A percentile compares a stretch with the other conserved stretches of the same genome.
Conservation (phyloP, 2,113 vertebrate species). For the Rhombomys opimus region DNA sequence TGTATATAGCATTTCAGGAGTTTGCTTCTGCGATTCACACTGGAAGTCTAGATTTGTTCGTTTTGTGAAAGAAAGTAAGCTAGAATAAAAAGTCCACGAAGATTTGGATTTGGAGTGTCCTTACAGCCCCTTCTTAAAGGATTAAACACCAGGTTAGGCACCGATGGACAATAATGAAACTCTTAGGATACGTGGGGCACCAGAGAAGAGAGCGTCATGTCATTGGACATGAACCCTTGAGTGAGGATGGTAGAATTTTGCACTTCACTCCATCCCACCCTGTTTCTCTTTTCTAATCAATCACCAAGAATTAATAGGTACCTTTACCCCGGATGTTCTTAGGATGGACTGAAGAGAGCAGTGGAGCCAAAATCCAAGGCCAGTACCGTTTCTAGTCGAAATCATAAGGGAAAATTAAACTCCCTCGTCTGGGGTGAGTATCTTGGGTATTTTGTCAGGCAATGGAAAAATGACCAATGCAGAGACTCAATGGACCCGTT, state of each 20-base stretch:
- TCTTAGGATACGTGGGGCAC: background rate
- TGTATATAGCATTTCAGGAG: background rate
- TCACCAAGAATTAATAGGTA: too few species aligned
- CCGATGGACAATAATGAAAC: background rate
- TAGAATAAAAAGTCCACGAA: background rate
- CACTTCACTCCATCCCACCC: rapidly evolving
- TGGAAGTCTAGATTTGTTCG: background rate
- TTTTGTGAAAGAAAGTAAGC: background rate
- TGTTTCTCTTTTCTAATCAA: background rate
- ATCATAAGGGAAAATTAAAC: background rate
- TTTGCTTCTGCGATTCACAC: background rate
- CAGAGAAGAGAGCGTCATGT: background rate
- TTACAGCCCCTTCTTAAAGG: too few species aligned
- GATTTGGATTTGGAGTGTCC: background rate
- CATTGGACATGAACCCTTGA: background rate
- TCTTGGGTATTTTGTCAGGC: background rate
- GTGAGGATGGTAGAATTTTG: too few species aligned
- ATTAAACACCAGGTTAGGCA: background rate
- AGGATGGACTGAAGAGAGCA: background rate
- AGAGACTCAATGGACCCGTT: background rate
- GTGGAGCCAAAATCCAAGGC: background rate
- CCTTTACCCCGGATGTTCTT: background rate
- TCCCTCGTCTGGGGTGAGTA: background rate
- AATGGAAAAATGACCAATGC: background rate
- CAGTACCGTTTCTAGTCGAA: background rate